These are phyloP conservation scores for Brachionus koreanus DNA, from an alignment of 1,140 invertebrate genomes.

Conservation along the genomic window DNA sequence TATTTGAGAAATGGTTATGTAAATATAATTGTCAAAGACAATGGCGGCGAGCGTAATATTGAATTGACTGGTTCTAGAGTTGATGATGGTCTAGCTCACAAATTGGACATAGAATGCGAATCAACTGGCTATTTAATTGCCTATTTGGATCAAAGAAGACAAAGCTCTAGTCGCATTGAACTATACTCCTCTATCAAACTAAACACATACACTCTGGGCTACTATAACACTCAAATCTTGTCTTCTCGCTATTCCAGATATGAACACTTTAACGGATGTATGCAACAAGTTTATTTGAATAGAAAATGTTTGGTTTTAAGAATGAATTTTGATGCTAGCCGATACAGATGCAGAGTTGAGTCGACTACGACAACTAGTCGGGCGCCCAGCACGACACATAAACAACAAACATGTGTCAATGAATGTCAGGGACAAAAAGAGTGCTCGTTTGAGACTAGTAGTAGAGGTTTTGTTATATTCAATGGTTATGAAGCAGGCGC, in stretches of 20 bases:
- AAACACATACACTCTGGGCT: constrained; percentile 33
- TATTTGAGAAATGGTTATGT: constrained; percentile 24
- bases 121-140: neutral
- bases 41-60: neutral
- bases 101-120: constrained; percentile 7
- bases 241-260: neutral
- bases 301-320: constrained; percentile 7
- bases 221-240: constrained; percentile 1
- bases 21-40: constrained; percentile 11
- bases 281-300: constrained; percentile 20
- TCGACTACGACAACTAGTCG: neutral
- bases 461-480: constrained; percentile 4
- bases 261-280: constrained; percentile 9
- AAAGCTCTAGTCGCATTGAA: neutral
- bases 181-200: neutral
- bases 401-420: neutral
- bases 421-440: neutral
- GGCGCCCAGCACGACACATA: neutral
- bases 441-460: neutral
- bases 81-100: constrained; percentile 8
- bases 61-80: neutral
- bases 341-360: neutral
- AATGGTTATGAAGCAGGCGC: constrained; percentile 8
- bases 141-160: constrained; percentile 3
- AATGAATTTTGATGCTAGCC: neutral